These are phyloP conservation scores for Prochilodus magdalenae DNA, from an alignment of 2,113 vertebrate species.

Conservation along the genomic window DNA sequence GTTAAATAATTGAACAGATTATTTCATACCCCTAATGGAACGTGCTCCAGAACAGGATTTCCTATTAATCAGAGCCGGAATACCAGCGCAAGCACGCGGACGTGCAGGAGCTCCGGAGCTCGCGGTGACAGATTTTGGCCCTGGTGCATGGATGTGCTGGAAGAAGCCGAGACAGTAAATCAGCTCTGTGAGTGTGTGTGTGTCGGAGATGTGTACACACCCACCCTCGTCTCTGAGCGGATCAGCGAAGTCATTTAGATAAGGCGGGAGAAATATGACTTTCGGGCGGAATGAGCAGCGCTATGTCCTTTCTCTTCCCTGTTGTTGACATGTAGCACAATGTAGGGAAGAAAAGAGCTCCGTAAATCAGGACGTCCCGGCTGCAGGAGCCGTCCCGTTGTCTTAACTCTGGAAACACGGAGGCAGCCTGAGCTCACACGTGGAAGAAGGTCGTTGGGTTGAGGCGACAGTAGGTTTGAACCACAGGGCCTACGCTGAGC, in stretches of 20 bases:
- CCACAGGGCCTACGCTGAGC: too few relatives aligned
- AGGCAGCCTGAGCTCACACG: too few relatives aligned
- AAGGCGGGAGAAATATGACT: slow-evolving; percentile 5
- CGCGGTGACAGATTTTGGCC: background rate
- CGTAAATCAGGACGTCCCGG: background rate
- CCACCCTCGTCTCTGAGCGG: background rate
- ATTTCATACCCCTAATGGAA: slow-evolving; percentile 58
- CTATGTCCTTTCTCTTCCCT: background rate
- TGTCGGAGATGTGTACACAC: background rate
- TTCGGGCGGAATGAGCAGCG: background rate
- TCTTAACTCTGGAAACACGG: too few relatives aligned
- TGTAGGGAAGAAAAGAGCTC: background rate
- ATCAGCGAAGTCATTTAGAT: slow-evolving; percentile 16
- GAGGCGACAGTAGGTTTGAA: too few relatives aligned
- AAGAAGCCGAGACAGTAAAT: slow-evolving; percentile 18
- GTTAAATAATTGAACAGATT: slow-evolving; percentile 66
- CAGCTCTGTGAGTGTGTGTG: background rate
- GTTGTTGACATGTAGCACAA: background rate
- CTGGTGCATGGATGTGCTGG: background rate
- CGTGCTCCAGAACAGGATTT: slow-evolving; percentile 50
- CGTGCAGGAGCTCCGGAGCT: background rate
- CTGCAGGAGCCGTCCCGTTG: background rate
- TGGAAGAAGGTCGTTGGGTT: too few relatives aligned
- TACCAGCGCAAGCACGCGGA: background rate
- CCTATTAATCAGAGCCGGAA: slow-evolving; percentile 47